Evolutionary conservation across 2,113 vertebrate species (phyloP).

Genomic region (Leptodactylus fuscus): DNA sequence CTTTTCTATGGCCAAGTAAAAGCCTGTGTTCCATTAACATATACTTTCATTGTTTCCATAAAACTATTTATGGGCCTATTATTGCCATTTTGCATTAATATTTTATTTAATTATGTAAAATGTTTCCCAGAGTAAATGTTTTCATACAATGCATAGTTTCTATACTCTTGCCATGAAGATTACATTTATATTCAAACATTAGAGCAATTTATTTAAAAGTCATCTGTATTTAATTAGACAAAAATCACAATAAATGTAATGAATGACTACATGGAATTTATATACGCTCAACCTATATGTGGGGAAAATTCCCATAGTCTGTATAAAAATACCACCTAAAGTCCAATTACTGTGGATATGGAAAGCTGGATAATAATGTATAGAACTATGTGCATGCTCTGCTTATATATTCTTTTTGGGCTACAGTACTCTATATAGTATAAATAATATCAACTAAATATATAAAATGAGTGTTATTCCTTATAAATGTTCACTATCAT

Average conservation of each 20-base stretch:
- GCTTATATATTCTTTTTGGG: no score
- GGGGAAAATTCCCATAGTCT: constrained; percentile 29
- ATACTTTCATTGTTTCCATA: constrained; percentile 57
- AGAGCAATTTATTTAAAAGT: constrained; percentile 46
- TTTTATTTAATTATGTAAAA: constrained; percentile 58
- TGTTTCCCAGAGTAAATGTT: constrained; percentile 41
- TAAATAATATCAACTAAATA: no score
- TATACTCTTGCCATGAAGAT: constrained; percentile 31
- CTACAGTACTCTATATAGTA: no score
- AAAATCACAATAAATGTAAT: constrained; percentile 53
- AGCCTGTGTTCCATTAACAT: constrained; percentile 60
- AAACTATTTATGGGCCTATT: constrained; percentile 54
- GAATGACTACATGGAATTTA: constrained; percentile 52
- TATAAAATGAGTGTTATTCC: no score
- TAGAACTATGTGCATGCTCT: not conserved
- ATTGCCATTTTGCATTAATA: constrained; percentile 57
- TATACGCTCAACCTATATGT: constrained; percentile 43
- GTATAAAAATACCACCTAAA: constrained; percentile 38
- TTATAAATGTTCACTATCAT: no score
- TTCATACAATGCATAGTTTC: constrained; percentile 37
- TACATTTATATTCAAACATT: constrained; percentile 52
- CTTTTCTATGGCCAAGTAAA: constrained; percentile 47
- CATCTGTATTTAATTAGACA: constrained; percentile 57
- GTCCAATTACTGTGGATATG: not conserved
- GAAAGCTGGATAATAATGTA: not conserved